phyloP scores from a whole-genome alignment of 2,888 invertebrate species.

The Zaprionus bogoriensis region DNA sequence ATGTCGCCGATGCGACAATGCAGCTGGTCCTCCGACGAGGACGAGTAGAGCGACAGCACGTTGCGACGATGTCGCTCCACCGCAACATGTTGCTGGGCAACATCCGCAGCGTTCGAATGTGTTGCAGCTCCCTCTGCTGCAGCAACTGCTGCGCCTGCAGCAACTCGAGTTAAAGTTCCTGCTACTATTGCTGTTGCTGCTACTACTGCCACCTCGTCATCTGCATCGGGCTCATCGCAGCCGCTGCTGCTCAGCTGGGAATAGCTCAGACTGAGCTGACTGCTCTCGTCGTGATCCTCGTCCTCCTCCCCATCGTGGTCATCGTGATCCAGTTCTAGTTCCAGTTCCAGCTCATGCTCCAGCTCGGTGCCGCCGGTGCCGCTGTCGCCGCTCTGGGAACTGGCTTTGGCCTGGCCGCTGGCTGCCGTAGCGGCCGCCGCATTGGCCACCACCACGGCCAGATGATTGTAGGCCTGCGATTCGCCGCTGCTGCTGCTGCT shows the following conservation, averaged over 20 bases:
- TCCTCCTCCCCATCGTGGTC: constrained; percentile 55
- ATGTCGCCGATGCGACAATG: constrained; percentile 80
- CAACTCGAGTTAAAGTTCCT: constrained; percentile 25
- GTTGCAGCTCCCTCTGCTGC: no score
- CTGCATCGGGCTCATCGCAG: constrained; percentile 58
- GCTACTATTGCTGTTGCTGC: constrained; percentile 26
- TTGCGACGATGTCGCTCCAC: constrained; percentile 49
- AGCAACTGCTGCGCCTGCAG: constrained; percentile 26
- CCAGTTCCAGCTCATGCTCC: constrained; percentile 74
- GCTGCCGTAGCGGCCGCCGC: constrained; percentile 43
- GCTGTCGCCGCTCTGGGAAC: constrained; percentile 79
- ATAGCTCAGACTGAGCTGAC: constrained; percentile 78
- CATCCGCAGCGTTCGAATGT: constrained; percentile 7
- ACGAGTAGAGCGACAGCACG: constrained; percentile 67
- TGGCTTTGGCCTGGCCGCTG: constrained; percentile 55
- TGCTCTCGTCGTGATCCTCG: constrained; percentile 66
- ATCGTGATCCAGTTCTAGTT: constrained; percentile 47
- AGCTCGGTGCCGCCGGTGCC: constrained; percentile 80
- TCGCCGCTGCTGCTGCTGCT: constrained; percentile 80
- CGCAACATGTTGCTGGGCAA: constrained; percentile 38
- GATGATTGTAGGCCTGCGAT: constrained; percentile 58
- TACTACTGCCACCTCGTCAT: constrained; percentile 40
- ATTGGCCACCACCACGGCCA: constrained; percentile 58
- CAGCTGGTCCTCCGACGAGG: constrained; percentile 75
- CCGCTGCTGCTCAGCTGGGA: constrained; percentile 78